These are phyloP conservation scores for Phalacrocorax pelagicus DNA, from an alignment of 2,113 vertebrate genomes.

Conservation along the genomic window DNA sequence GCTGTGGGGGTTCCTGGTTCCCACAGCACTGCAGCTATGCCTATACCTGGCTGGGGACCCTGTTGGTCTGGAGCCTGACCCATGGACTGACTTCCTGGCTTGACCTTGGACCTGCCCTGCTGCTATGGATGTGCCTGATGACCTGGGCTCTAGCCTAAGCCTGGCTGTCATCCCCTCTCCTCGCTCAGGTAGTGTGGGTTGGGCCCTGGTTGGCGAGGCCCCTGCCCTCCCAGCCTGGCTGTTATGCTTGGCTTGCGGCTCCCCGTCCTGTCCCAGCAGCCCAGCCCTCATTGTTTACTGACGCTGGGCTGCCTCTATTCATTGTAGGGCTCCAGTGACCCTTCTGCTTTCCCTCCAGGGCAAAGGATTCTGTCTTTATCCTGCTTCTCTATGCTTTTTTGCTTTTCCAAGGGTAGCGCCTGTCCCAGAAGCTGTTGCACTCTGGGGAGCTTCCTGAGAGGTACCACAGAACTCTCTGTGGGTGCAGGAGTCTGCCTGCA, in stretches of 20 bases:
- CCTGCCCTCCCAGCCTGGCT: not conserved
- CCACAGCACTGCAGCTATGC: not conserved
- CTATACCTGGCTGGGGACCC: not conserved
- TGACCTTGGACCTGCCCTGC: not conserved
- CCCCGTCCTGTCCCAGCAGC: not conserved
- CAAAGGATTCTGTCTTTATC: not conserved
- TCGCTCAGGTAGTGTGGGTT: not conserved
- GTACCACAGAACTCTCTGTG: not conserved
- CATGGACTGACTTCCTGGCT: not conserved
- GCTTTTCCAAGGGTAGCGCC: not conserved
- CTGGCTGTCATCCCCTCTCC: not conserved
- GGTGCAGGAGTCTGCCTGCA: not conserved
- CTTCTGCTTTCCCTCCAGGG: not conserved
- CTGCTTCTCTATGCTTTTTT: not conserved
- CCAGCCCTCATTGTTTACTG: not conserved
- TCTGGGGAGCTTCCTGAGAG: not conserved
- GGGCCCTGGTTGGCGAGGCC: not conserved
- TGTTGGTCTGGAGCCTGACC: not conserved
- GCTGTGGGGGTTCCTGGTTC: not conserved
- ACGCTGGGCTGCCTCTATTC: not conserved
- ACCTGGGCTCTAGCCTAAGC: not conserved
- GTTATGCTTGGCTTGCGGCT: accelerated
- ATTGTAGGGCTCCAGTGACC: not conserved
- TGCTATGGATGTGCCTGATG: accelerated
- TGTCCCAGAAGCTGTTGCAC: not conserved